Conservation (phyloP, 1,140 invertebrate genomes). For the Drosophila tsacasi region DNA sequence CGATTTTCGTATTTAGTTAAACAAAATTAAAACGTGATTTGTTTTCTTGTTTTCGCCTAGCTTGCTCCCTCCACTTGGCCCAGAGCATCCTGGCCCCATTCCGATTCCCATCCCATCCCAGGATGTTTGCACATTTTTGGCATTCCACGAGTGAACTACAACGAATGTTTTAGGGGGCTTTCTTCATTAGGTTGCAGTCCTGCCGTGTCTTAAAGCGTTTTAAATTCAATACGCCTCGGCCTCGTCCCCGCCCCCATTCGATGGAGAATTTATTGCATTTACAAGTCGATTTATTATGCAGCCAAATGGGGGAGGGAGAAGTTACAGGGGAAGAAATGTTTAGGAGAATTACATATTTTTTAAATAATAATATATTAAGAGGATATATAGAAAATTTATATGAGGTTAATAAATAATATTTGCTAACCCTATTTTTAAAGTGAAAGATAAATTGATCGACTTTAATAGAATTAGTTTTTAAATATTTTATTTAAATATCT, state of each 20-base stretch:
- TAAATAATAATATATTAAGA: background rate
- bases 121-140: slow-evolving; percentile 72
- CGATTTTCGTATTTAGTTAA: slow-evolving; percentile 83
- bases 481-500: background rate
- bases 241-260: slow-evolving; percentile 29
- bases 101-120: slow-evolving; percentile 11
- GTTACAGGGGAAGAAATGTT: slow-evolving; percentile 8
- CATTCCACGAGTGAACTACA: slow-evolving; percentile 52
- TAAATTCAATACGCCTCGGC: slow-evolving; percentile 64
- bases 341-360: background rate
- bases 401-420: no score
- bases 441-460: background rate
- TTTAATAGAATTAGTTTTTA: background rate
- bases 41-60: slow-evolving; percentile 80
- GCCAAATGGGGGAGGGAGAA: slow-evolving; percentile 5
- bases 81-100: slow-evolving; percentile 3
- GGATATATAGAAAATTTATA: background rate
- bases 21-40: slow-evolving; percentile 85
- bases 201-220: slow-evolving; percentile 64
- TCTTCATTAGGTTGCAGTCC: slow-evolving; percentile 49
- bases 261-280: slow-evolving; percentile 80
- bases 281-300: slow-evolving; percentile 82
- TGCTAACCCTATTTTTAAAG: background rate
- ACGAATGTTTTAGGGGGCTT: slow-evolving; percentile 36
- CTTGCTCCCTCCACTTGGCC: slow-evolving; percentile 44